A percentile compares a stretch with the other conserved stretches of the same genome.
Evolutionary conservation across 2,797 vertebrate species (phyloP).

Genomic region (Streptopelia turtur): DNA sequence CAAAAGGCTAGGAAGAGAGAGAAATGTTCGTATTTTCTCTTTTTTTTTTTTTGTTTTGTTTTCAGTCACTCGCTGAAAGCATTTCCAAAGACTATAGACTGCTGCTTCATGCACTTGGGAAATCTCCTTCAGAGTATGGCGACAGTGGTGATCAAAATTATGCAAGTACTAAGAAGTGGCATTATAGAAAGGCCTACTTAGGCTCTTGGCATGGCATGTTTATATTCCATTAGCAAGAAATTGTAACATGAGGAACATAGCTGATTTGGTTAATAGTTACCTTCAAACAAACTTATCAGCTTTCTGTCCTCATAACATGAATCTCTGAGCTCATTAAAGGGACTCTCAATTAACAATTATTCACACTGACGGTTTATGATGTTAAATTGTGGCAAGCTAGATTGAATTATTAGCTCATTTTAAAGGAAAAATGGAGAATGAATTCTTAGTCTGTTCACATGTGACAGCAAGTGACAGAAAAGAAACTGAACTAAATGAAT

Average conservation of each 20-base stretch:
- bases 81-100: not conserved
- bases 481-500: not conserved
- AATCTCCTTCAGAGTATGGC: not conserved
- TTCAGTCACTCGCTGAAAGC: not conserved
- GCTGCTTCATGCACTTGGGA: not conserved
- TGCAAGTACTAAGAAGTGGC: not conserved
- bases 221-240: constrained; percentile 3
- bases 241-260: not conserved
- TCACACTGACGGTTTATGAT: not conserved
- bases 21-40: not conserved
- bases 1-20: not conserved
- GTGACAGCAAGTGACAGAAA: not conserved
- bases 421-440: not conserved
- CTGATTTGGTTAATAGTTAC: constrained; percentile 38
- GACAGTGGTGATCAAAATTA: not conserved
- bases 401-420: constrained; percentile 43
- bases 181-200: not conserved
- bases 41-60: not conserved
- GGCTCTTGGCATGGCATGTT: not conserved
- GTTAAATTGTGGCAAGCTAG: not conserved
- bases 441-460: not conserved
- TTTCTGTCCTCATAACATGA: constrained; percentile 1
- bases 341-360: constrained; percentile 13
- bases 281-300: not conserved
- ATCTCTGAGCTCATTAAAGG: constrained; percentile 3